Conservation (phyloP, 2,797 vertebrate species). For the Enteromius paludinosus region DNA sequence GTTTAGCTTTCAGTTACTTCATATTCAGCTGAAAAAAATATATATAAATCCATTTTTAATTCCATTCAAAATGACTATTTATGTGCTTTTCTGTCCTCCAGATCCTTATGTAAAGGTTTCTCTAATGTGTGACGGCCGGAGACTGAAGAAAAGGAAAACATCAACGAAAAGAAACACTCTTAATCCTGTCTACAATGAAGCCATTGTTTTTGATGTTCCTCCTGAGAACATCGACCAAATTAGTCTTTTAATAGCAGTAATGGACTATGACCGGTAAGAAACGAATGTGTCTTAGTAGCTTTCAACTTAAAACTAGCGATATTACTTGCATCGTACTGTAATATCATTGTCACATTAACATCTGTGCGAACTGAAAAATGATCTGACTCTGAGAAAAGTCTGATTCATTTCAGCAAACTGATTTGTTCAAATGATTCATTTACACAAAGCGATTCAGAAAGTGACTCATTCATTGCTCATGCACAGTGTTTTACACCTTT, state of each 20-base stretch:
- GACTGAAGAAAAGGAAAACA: slow-evolving; percentile 97
- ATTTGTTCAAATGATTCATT: background rate
- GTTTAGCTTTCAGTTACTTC: background rate
- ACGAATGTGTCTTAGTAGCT: background rate
- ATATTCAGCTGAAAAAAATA: background rate
- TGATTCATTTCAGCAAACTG: background rate
- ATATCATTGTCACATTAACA: background rate
- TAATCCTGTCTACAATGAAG: slow-evolving; percentile 97
- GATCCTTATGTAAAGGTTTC: slow-evolving; percentile 85
- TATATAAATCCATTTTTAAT: background rate
- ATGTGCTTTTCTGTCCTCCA: slow-evolving; percentile 36
- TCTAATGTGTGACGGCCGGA: slow-evolving; percentile 93
- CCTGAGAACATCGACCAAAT: slow-evolving; percentile 98
- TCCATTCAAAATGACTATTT: background rate
- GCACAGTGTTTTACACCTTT: background rate
- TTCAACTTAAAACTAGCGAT: background rate
- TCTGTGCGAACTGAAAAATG: background rate
- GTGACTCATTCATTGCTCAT: background rate
- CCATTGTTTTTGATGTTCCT: slow-evolving; percentile 98
- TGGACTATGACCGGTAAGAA: slow-evolving; percentile 98
- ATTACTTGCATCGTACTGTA: background rate
- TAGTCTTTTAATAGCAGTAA: slow-evolving; percentile 95
- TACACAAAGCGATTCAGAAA: background rate
- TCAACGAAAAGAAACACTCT: slow-evolving; percentile 98
- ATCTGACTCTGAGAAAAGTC: background rate